A percentile compares a stretch with the other conserved stretches of the same genome.
phyloP scores from a whole-genome alignment of 2,113 vertebrate species.

The Callipepla californica region DNA sequence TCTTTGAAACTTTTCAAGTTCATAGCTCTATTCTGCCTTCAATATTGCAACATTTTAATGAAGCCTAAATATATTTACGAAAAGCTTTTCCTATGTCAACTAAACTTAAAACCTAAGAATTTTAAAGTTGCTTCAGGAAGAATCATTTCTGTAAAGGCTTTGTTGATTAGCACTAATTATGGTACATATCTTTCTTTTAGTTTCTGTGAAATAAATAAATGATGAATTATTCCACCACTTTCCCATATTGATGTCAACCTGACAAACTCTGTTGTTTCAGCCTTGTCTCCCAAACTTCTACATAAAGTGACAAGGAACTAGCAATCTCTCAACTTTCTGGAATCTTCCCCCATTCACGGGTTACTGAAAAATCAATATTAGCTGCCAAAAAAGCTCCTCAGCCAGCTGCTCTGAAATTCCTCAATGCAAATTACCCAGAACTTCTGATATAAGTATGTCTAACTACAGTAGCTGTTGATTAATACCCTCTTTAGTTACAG shows the following conservation, averaged over 20 bases:
- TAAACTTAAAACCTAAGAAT: not conserved
- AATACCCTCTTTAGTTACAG: constrained; percentile 69
- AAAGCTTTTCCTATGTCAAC: not conserved
- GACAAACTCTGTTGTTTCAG: not conserved
- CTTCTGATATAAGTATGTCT: constrained; percentile 68
- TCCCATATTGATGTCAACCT: not conserved
- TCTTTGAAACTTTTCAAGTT: not conserved
- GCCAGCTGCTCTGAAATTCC: constrained; percentile 56
- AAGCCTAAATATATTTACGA: not conserved
- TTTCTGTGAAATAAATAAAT: not conserved
- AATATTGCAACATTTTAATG: not conserved
- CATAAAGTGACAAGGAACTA: not conserved
- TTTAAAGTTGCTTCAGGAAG: not conserved
- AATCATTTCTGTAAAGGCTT: not conserved
- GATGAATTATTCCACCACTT: not conserved
- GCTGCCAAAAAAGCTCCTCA: constrained; percentile 22
- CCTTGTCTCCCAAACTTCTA: not conserved
- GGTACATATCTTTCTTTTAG: not conserved
- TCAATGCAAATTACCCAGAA: constrained; percentile 66
- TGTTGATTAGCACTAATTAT: not conserved
- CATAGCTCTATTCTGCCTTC: constrained; percentile 4
- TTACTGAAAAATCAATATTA: constrained; percentile 30
- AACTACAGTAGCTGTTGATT: constrained; percentile 65
- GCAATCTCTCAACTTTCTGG: not conserved
- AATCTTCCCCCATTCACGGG: not conserved